Evolutionary conservation across 2,888 invertebrate genomes (phyloP).

Genomic region (Plagodis pulveraria): DNA sequence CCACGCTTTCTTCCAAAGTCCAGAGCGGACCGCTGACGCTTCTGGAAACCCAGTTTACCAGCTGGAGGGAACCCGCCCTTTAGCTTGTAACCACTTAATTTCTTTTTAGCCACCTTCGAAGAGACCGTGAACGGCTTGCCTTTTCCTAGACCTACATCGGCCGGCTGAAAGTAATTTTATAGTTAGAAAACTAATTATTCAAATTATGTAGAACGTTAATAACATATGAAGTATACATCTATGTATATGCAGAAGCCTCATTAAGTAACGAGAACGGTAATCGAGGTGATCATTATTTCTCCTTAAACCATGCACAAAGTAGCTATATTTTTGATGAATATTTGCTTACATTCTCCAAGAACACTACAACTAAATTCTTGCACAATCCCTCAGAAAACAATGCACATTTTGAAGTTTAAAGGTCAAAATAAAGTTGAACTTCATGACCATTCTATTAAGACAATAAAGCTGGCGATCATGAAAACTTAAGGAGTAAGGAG

Average conservation of each 20-base stretch:
- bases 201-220: too few species aligned
- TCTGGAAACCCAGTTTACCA: slow-evolving; percentile 90
- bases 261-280: too few species aligned
- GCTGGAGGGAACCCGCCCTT: slow-evolving; percentile 87
- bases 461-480: background rate
- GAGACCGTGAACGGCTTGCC: slow-evolving; percentile 91
- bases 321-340: too few species aligned
- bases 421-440: background rate
- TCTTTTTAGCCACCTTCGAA: slow-evolving; percentile 91
- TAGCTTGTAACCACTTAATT: slow-evolving; percentile 88
- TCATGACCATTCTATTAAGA: background rate
- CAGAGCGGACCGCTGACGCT: slow-evolving; percentile 87
- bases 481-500: too few species aligned
- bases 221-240: too few species aligned
- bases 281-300: too few species aligned
- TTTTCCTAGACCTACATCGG: slow-evolving; percentile 89
- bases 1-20: slow-evolving; percentile 94
- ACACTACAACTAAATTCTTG: too few species aligned
- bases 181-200: too few species aligned
- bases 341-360: too few species aligned
- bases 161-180: slow-evolving; percentile 52
- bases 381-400: too few species aligned
- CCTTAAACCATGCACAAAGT: too few species aligned
- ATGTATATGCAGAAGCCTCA: too few species aligned
- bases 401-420: background rate